These are phyloP conservation scores for Drosophila conformis DNA, from an alignment of 2,888 invertebrate genomes.

Conservation along the genomic window DNA sequence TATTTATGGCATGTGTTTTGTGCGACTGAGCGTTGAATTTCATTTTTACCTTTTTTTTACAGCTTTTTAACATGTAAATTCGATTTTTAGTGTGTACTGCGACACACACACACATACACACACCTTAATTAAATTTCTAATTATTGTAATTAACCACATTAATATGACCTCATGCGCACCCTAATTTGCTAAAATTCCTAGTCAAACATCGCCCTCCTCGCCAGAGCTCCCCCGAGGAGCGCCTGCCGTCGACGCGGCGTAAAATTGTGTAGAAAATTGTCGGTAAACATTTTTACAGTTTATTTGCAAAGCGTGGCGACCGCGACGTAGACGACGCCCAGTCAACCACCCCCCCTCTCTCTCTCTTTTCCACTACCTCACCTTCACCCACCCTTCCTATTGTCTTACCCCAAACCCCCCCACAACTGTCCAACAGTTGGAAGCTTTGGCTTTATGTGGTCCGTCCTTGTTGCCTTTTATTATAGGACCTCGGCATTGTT, in stretches of 20 bases:
- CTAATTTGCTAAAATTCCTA: slow-evolving; percentile 70
- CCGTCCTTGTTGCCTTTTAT: slow-evolving; percentile 54
- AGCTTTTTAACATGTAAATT: slow-evolving; percentile 77
- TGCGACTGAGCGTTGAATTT: slow-evolving; percentile 36
- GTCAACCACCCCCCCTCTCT: background rate
- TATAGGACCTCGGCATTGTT: slow-evolving; percentile 51
- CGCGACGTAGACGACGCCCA: slow-evolving; percentile 44
- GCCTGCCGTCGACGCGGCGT: slow-evolving; percentile 44
- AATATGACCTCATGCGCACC: slow-evolving; percentile 81
- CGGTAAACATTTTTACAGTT: slow-evolving; percentile 81
- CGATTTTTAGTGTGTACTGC: slow-evolving; percentile 62
- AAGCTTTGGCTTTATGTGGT: slow-evolving; percentile 39
- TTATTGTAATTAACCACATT: slow-evolving; percentile 81
- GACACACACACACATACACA: slow-evolving; percentile 32
- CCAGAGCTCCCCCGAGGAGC: background rate
- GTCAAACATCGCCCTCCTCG: slow-evolving; percentile 23
- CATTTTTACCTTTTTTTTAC: slow-evolving; percentile 60
- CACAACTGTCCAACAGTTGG: slow-evolving; percentile 31
- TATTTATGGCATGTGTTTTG: slow-evolving; percentile 63
- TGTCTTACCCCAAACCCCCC: background rate
- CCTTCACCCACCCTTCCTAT: background rate
- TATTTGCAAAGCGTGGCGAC: slow-evolving; percentile 69
- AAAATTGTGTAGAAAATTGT: slow-evolving; percentile 81
- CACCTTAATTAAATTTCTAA: slow-evolving; percentile 80
- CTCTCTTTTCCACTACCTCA: background rate